Percentiles rank a stretch among this genome's conserved stretches.
These are phyloP conservation scores for Norana najaformis DNA, from an alignment of 2,888 invertebrate species.

Conservation along the genomic window DNA sequence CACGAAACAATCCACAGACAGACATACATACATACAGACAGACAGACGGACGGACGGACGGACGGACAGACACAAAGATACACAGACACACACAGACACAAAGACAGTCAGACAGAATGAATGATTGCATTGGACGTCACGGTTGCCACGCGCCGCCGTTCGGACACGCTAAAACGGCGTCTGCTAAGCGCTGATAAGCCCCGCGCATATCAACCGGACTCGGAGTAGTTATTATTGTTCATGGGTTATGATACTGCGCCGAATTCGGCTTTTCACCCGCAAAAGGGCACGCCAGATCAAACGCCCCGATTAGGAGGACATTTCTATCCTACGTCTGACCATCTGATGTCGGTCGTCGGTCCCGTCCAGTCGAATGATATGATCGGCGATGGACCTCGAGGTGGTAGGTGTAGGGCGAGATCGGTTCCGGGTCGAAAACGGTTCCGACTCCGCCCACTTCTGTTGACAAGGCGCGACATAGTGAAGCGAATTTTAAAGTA, in stretches of 20 bases:
- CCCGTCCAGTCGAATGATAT: not conserved
- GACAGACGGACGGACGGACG: not conserved
- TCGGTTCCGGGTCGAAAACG: too few species aligned
- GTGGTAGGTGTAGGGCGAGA: too few species aligned
- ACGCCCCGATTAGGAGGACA: not conserved
- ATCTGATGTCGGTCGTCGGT: not conserved
- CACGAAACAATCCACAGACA: not conserved
- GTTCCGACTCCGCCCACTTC: too few species aligned
- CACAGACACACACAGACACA: not conserved
- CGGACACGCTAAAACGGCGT: not conserved
- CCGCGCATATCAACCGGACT: not conserved
- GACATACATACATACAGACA: not conserved
- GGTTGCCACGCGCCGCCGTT: not conserved
- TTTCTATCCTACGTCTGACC: not conserved
- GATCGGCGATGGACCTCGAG: not conserved
- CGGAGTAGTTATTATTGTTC: not conserved
- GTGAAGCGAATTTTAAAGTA: too few species aligned
- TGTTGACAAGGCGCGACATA: too few species aligned
- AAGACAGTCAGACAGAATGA: not conserved
- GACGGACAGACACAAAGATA: not conserved
- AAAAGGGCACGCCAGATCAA: not conserved
- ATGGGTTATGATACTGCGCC: not conserved
- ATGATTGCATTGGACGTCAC: conserved; percentile 1
- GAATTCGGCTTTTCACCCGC: not conserved
- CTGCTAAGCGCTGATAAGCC: conserved; percentile 1